These are phyloP conservation scores for Cryptocephalus primarius DNA, from an alignment of 2,888 invertebrate species.

Conservation along the genomic window DNA sequence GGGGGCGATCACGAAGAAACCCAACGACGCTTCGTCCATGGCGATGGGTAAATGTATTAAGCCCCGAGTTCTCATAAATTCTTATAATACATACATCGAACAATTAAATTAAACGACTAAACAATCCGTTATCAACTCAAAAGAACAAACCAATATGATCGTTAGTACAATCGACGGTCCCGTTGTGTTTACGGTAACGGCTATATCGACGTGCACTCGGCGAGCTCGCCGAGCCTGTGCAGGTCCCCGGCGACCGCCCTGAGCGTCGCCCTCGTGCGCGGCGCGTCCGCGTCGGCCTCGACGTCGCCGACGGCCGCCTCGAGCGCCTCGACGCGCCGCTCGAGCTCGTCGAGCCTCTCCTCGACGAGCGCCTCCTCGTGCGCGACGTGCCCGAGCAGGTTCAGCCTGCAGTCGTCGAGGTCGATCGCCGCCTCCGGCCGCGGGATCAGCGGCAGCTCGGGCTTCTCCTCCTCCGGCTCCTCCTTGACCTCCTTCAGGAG, in stretches of 20 bases:
- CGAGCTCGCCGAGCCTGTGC: conserved; percentile 44
- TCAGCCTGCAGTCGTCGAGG: conserved; percentile 63
- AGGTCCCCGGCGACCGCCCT: conserved; percentile 66
- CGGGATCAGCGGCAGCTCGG: conserved; percentile 42
- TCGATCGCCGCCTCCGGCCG: conserved; percentile 77
- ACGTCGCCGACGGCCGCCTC: conserved; percentile 48
- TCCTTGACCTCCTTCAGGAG: conserved; percentile 25
- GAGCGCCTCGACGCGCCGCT: conserved; percentile 61
- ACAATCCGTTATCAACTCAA: too few relatives aligned
- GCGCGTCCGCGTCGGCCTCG: conserved; percentile 47
- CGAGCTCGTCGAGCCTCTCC: conserved; percentile 60
- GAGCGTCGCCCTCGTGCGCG: conserved; percentile 60
- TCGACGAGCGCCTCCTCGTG: conserved; percentile 64
- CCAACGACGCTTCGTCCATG: too few relatives aligned
- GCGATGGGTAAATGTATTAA: too few relatives aligned
- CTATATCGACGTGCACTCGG: conserved; percentile 19
- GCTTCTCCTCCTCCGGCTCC: conserved; percentile 11
- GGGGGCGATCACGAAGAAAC: too few relatives aligned
- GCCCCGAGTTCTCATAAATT: too few relatives aligned
- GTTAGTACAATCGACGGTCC: too few relatives aligned
- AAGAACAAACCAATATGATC: too few relatives aligned
- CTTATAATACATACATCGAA: too few relatives aligned
- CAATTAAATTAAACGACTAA: too few relatives aligned
- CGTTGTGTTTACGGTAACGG: too few relatives aligned
- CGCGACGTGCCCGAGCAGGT: conserved; percentile 65